Evolutionary conservation across 2,888 invertebrate species (phyloP).

Genomic region (Andrena bicolor): DNA sequence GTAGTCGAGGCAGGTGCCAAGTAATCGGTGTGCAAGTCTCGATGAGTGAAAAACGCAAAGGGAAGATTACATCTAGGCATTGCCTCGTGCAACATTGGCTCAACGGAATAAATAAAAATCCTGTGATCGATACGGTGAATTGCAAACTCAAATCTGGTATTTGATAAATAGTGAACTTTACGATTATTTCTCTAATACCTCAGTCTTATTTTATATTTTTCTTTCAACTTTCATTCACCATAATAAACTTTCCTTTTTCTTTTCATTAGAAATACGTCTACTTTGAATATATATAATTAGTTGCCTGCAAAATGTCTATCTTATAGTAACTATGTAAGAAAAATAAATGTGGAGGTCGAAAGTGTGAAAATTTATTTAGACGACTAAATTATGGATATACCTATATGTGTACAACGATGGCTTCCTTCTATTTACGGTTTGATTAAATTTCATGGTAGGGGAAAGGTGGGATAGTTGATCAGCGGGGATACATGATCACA

Average conservation of each 20-base stretch:
- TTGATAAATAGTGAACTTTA: constrained; percentile 11
- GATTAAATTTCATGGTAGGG: too few relatives aligned
- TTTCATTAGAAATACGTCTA: too few relatives aligned
- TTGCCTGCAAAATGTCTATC: too few relatives aligned
- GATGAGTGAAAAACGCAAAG: constrained; percentile 31
- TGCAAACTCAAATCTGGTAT: constrained; percentile 6
- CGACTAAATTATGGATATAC: too few relatives aligned
- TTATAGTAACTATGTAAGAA: too few relatives aligned
- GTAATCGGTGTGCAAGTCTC: constrained; percentile 38
- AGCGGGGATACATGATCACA: too few relatives aligned
- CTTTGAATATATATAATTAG: too few relatives aligned
- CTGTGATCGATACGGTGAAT: neutral
- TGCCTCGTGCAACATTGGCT: neutral
- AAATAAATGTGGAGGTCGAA: too few relatives aligned
- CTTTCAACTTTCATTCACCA: neutral
- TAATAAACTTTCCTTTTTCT: neutral
- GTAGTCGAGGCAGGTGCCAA: constrained; percentile 35
- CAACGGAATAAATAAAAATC: constrained; percentile 28
- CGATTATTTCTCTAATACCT: neutral
- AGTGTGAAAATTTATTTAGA: too few relatives aligned
- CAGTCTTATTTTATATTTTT: neutral
- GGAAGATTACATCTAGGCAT: constrained; percentile 29
- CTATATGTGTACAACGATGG: too few relatives aligned
- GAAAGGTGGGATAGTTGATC: too few relatives aligned
- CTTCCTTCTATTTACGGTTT: too few relatives aligned